Base-by-base conservation (phyloP, 2,888 invertebrate genomes). In the Pherbina coryleti region DNA sequence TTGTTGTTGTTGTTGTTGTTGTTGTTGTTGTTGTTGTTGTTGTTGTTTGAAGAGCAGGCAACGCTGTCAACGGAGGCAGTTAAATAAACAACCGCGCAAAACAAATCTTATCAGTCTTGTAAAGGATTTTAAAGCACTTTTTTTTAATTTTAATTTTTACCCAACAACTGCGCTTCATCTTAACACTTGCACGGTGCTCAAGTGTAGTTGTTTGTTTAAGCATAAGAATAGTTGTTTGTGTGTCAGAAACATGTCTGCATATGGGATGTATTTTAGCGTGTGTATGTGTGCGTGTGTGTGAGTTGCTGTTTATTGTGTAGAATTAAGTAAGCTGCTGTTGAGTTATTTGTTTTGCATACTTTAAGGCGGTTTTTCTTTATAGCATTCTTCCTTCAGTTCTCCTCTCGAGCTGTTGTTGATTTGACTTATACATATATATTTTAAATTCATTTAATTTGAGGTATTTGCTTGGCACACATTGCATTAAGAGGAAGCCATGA, bases 381-480 rank as follows among this genome's bases (percentile, higher is more conserved):
- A 8, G 49, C 67, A 49, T 67, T 49, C 49, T 37, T 62, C 19
- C 14, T 19, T 1, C 3, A n/a, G 5, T 53, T 51, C 74, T 66
- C 2, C 34, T 62, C 28, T 74, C 64, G 51, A 17, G 22, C n/a
- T 62, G 1, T 34, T 53, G 14, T 7, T 28, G 37, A n/a, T n/a
- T 49, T 62, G 28, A n/a, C n/a, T 34, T 34, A n/a, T 75, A 11
- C 53, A 78, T 67, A 79, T 71, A 71, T 76, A 80, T 74, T 78
- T 79, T 75, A 71, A 75, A 79, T 79, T 79, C 77, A 79, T 78
- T 76, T 70, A 70, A 60, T 69, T 69, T 70, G 22, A 11, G 44
- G 51, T 31, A 44, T 67, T 55, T 34, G 57, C 49, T 28, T 44
- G 31, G 22, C 49, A 44, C 19, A 14, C 37, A 44, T 25, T 44